Percentiles rank a stretch among this genome's conserved stretches.
phyloP scores from a whole-genome alignment of 2,888 invertebrate genomes.

The Gerris lacustris region DNA sequence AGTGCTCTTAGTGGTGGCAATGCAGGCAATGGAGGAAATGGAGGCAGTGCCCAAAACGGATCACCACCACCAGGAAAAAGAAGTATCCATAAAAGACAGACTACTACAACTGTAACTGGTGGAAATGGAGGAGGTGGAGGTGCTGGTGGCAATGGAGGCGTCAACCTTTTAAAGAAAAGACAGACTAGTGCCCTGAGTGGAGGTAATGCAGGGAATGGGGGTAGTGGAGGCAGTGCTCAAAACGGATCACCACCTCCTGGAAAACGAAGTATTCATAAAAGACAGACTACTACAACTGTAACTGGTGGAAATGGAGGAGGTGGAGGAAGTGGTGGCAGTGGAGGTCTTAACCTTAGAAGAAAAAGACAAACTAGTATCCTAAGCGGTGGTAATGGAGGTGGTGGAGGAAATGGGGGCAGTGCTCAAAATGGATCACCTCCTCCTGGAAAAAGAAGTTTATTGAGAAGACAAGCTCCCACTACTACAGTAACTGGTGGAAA shows the following conservation, averaged over 20 bases:
- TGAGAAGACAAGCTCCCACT: not conserved
- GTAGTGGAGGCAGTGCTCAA: not conserved
- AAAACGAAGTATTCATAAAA: not conserved
- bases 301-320: constrained; percentile 1
- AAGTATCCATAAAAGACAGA: not conserved
- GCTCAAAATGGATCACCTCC: not conserved
- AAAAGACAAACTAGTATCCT: not conserved
- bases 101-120: not conserved
- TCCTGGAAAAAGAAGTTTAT: not conserved
- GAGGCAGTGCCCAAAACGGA: not conserved
- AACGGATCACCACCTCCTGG: not conserved
- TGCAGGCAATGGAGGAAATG: not conserved
- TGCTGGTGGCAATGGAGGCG: not conserved
- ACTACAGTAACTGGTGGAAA: not conserved
- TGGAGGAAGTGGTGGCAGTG: not conserved
- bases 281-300: not conserved
- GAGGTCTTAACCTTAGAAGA: not conserved
- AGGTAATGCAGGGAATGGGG: not conserved
- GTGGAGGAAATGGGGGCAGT: not conserved
- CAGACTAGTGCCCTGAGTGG: not conserved
- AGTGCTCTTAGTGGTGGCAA: not conserved
- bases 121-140: not conserved
- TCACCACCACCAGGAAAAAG: not conserved
- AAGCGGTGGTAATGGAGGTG: not conserved
- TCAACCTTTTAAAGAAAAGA: not conserved